Base-by-base conservation (phyloP, 2,888 invertebrate genomes). In the Cheiracanthium punctorium region DNA sequence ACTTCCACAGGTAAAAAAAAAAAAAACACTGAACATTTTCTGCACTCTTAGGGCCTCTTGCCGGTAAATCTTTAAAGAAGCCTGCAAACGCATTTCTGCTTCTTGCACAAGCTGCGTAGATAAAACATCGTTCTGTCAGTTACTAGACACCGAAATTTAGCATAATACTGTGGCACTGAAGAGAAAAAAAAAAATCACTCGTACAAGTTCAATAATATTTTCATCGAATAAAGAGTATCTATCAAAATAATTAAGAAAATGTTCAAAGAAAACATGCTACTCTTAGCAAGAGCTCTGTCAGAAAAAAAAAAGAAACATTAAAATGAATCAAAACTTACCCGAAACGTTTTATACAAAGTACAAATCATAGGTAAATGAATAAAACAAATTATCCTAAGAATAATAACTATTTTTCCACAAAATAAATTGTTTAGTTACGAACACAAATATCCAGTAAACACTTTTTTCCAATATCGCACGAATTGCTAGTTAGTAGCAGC, bases 141-240 rank as follows among this genome's bases (percentile, higher is more conserved):
- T 17, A 1, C 58, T n/a, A 1, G 58, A 58, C 24, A 24, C 12
- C 17, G 5, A 58, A n/a, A 4, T 24, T 7, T 24, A 58, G 17
- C 58, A 24, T 24, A 58, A 58, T 58, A 58, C 58, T 58, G 58
- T 58, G 58, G 58, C 58, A 58, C 58, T 37, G 37, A 37, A 37
- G 10, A 37, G 4, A 37, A 37, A 37, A 37, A 37, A 37, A 4
- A 58, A 58, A 58, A 58, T 24, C 58, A 58, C 17, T 48, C 48
- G 17, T 17, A 24, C 58, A 58, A 58, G 17, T 24, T 24, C 12
- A 12, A 58, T 5, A 58, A n/a, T 24, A 58, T 7, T 58, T n/a
- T n/a, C n/a, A n/a, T 58, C 58, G 37, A 10, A 58, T 58, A 24
- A 48, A 48, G 14, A 24, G 24, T 58, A 48, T 24, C 17, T 58